Conservation (phyloP, 2,888 invertebrate species). For the Deilephila elpenor region DNA sequence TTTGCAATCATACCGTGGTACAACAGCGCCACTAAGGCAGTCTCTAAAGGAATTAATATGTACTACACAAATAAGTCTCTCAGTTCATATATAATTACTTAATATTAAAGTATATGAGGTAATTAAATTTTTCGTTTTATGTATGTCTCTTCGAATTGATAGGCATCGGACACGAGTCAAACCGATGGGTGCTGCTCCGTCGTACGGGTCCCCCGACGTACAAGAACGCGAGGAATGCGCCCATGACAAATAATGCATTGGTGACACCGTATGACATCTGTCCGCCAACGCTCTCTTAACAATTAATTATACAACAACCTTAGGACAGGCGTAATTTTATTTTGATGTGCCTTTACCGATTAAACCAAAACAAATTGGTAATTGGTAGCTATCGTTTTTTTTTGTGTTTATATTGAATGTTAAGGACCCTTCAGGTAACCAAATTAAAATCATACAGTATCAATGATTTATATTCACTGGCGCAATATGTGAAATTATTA, state of each 20-base stretch:
- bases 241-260: slow-evolving; percentile 69
- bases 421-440: too few species aligned
- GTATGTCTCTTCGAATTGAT: slow-evolving; percentile 21
- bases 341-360: slow-evolving; percentile 16
- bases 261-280: slow-evolving; percentile 56
- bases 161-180: slow-evolving; percentile 52
- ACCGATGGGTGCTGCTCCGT: slow-evolving; percentile 42
- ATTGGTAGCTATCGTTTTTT: not conserved
- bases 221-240: slow-evolving; percentile 54
- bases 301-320: slow-evolving; percentile 61
- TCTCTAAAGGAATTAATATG: too few species aligned
- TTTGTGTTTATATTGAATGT: too few species aligned
- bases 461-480: too few species aligned
- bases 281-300: slow-evolving; percentile 54
- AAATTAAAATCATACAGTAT: too few species aligned
- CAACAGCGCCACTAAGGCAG: too few species aligned
- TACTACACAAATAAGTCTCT: too few species aligned
- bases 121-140: slow-evolving; percentile 6
- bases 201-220: slow-evolving; percentile 53
- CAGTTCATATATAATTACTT: not conserved
- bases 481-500: too few species aligned
- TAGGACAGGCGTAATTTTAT: not conserved
- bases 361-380: not conserved
- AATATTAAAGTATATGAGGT: not conserved
- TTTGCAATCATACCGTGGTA: too few species aligned